phyloP scores from a whole-genome alignment of 2,888 invertebrate species.

The Priocnemis perturbator region DNA sequence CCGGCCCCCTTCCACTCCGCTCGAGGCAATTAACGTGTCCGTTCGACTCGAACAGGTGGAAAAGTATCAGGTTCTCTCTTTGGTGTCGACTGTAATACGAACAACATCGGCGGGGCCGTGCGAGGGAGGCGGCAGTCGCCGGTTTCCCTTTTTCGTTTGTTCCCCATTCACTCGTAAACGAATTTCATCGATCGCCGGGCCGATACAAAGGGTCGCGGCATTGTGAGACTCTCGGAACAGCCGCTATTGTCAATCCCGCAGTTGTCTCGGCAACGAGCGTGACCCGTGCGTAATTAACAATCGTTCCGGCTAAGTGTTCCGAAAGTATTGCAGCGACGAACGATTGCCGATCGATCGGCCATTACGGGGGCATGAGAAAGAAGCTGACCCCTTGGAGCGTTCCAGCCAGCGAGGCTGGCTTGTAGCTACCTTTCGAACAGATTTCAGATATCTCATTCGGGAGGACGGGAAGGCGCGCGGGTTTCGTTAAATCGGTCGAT shows the following conservation, averaged over 20 bases:
- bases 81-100: conserved; percentile 10
- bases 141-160: background rate
- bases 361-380: no score
- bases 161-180: conserved; percentile 43
- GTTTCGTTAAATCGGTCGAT: conserved; percentile 24
- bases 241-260: background rate
- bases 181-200: conserved; percentile 45
- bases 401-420: no score
- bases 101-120: no score
- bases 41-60: conserved; percentile 35
- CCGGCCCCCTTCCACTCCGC: background rate
- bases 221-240: background rate
- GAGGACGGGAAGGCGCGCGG: no score
- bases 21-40: conserved; percentile 34
- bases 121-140: no score
- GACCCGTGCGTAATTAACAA: no score
- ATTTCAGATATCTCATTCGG: no score
- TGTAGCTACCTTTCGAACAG: no score
- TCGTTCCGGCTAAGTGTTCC: no score
- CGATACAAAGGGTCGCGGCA: background rate
- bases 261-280: background rate
- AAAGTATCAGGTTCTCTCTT: background rate
- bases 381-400: no score
- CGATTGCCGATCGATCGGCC: no score
- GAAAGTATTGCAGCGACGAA: no score